These are phyloP conservation scores for Melanostoma scalare DNA, from an alignment of 2,888 invertebrate species.

Conservation along the genomic window DNA sequence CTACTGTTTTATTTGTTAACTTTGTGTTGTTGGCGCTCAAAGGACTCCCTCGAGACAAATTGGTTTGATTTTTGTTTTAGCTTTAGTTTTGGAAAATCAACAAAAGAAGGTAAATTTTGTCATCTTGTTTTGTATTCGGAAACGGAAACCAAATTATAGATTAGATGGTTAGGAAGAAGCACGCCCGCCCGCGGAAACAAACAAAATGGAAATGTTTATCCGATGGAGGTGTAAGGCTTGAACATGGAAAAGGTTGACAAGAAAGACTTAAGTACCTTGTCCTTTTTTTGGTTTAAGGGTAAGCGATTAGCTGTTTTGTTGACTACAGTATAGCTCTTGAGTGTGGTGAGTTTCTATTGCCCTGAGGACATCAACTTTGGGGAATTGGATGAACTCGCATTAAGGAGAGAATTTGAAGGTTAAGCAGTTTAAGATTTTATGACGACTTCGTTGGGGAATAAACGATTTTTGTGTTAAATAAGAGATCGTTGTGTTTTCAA, in stretches of 20 bases:
- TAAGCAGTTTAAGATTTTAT: too few species aligned
- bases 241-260: conserved; percentile 53
- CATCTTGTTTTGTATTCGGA: conserved; percentile 11
- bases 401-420: too few species aligned
- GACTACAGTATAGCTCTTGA: conserved; percentile 7
- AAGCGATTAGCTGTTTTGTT: conserved; percentile 54
- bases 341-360: conserved; percentile 26
- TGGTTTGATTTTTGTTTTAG: conserved; percentile 38
- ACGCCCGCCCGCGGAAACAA: conserved; percentile 62
- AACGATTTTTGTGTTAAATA: too few species aligned
- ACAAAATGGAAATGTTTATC: conserved; percentile 64
- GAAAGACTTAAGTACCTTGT: conserved; percentile 7
- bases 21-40: conserved; percentile 17
- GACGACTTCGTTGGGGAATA: too few species aligned
- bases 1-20: conserved; percentile 12
- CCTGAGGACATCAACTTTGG: conserved; percentile 22
- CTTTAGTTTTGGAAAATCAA: conserved; percentile 8
- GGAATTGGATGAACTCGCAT: too few species aligned
- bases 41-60: conserved; percentile 54
- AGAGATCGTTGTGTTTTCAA: too few species aligned
- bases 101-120: conserved; percentile 35
- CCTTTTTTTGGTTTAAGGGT: conserved; percentile 33
- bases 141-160: conserved; percentile 40
- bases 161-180: conserved; percentile 41
- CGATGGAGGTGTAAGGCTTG: conserved; percentile 20